Evolutionary conservation across 2,113 vertebrate species (phyloP).

Genomic region (Gyps fulvus): DNA sequence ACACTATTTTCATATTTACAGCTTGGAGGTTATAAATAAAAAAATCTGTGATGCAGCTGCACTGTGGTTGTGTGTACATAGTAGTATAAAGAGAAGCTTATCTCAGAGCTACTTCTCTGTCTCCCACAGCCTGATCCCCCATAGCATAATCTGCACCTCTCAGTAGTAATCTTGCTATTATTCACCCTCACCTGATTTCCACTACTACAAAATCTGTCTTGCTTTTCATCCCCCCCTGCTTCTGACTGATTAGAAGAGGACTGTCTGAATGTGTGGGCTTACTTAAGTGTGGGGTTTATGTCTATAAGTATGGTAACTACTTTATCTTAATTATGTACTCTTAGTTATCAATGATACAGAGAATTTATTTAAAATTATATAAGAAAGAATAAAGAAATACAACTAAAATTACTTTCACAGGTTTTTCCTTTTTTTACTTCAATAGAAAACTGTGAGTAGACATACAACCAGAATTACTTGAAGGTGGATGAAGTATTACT

Average conservation of each 20-base stretch:
- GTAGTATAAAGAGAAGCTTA: not conserved
- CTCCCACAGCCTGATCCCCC: not conserved
- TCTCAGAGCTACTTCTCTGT: not conserved
- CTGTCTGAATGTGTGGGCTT: not conserved
- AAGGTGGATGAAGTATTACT: not conserved
- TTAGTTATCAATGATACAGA: not conserved
- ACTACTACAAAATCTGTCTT: not conserved
- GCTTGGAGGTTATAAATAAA: not conserved
- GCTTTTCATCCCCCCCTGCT: not conserved
- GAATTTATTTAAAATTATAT: not conserved
- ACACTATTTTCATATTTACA: not conserved
- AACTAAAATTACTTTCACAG: not conserved
- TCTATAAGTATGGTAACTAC: not conserved
- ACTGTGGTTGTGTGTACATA: not conserved
- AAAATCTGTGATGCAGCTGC: not conserved
- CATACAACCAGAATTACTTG: not conserved
- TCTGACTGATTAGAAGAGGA: not conserved
- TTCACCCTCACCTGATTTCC: not conserved
- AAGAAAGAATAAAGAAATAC: not conserved
- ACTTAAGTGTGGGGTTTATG: not conserved
- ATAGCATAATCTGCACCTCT: not conserved
- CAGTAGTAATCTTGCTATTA: not conserved
- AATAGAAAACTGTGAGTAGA: not conserved
- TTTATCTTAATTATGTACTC: not conserved
- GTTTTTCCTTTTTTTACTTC: not conserved